These are phyloP conservation scores for Pantelozetes paolii DNA, from an alignment of 2,888 invertebrate species.

Conservation along the genomic window DNA sequence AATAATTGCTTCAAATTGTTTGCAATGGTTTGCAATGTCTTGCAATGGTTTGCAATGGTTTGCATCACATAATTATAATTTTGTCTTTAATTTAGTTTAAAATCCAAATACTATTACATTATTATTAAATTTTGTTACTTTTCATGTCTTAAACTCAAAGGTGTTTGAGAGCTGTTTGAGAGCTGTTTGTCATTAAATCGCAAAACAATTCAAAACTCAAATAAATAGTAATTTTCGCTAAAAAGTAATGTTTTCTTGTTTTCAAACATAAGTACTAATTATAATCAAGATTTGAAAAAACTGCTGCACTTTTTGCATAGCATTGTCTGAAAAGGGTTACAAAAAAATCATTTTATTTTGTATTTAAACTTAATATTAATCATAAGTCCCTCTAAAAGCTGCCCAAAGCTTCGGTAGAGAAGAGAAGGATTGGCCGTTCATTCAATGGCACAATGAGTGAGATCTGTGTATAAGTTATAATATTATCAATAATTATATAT, in stretches of 20 bases:
- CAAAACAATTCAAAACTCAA: slow-evolving; percentile 18
- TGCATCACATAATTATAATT: slow-evolving; percentile 28
- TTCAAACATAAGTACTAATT: slow-evolving; percentile 23
- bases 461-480: slow-evolving; percentile 31
- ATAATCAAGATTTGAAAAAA: slow-evolving; percentile 8
- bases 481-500: slow-evolving; percentile 17
- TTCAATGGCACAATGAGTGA: slow-evolving; percentile 35
- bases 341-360: background rate
- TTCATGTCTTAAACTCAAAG: background rate
- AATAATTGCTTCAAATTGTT: too few species aligned
- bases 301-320: slow-evolving; percentile 35
- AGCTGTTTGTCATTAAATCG: slow-evolving; percentile 18
- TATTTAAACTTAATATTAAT: background rate
- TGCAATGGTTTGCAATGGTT: too few species aligned
- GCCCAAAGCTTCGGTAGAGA: slow-evolving; percentile 28
- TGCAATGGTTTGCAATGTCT: too few species aligned
- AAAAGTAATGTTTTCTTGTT: slow-evolving; percentile 23
- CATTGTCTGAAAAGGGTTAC: background rate
- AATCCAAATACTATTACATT: slow-evolving; percentile 21
- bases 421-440: slow-evolving; percentile 30
- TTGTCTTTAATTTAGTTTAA: slow-evolving; percentile 26
- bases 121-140: slow-evolving; percentile 5
- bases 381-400: slow-evolving; percentile 34
- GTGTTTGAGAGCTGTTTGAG: background rate
- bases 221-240: slow-evolving; percentile 14